Conservation (phyloP, 92 coral and sea anemone species). For the Diadumene lineata region DNA sequence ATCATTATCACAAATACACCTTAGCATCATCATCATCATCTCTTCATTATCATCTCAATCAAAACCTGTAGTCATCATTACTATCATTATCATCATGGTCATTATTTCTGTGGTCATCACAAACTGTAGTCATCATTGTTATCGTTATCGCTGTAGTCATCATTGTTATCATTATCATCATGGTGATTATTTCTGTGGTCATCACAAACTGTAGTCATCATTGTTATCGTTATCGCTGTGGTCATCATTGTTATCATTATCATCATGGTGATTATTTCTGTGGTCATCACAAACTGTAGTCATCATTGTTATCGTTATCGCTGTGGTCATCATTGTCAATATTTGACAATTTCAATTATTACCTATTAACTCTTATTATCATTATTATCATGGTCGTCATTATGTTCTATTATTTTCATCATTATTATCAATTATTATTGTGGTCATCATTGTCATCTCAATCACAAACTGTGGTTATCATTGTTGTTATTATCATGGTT, state of each 20-base stretch:
- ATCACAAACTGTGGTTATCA: too few species aligned
- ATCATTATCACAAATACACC: too few species aligned
- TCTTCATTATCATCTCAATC: not conserved
- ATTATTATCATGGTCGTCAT: not conserved
- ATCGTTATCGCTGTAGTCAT: not conserved
- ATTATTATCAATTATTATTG: too few species aligned
- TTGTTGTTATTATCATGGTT: too few species aligned
- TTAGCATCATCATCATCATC: not conserved
- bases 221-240: not conserved
- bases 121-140: not conserved
- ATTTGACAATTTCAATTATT: not conserved
- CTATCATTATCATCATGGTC: not conserved
- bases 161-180: not conserved
- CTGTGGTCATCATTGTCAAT: not conserved
- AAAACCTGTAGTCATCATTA: not conserved
- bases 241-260: not conserved
- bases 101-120: not conserved
- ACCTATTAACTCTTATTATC: not conserved
- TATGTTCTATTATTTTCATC: too few species aligned
- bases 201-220: too few species aligned
- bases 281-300: not conserved
- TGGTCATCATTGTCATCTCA: too few species aligned
- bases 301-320: not conserved
- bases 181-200: too few species aligned
- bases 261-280: not conserved